Base-by-base conservation (phyloP, 2,888 invertebrate species). In the Sphaerophoria taeniata region DNA sequence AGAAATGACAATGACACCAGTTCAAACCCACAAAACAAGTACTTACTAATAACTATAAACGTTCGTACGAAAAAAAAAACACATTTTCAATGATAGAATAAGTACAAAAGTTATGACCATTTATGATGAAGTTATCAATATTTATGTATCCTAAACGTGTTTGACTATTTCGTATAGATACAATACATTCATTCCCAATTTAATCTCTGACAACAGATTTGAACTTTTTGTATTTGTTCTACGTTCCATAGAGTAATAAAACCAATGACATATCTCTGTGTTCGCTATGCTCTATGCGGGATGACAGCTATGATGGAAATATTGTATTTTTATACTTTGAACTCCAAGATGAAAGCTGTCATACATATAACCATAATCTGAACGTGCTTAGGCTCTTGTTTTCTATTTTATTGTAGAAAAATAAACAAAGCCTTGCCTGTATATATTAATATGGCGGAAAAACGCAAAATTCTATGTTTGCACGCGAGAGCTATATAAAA, bases 81-180 rank as follows among this genome's bases (percentile, higher is more conserved):
- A 34, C 49, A 31, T 14, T 67, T 67, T 67, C 53, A 67, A 67
- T 67, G 67, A 39, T 51, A 53, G 24, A 67, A 67, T 67, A 67
- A 67, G 67, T 67, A 24, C 67, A 53, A 67, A 67, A 53, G 67
- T 53, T 67, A 67, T 53, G 39, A 67, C 53, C 67, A 67, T 36
- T 67, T 53, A 67, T 67, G 67, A 67, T 67, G 67, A 67, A 67
- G 67, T 67, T 67, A 67, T 67, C 67, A 67, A 67, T 67, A 67
- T 67, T 67, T 67, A 67, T 67, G 39, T 53, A 53, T 36, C 53
- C n/a, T 53, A 39, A 67, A 53, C 67, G 67, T 67, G 67, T 65
- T 51, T 65, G 12, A 16, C 36, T 34, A 34, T 34, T 39, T 47
- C 36, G 0, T 33, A 12, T 34, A 9, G 5, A 43, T 9, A 16